These are phyloP conservation scores for Halesus radiatus DNA, from an alignment of 1,140 invertebrate species.

Conservation along the genomic window DNA sequence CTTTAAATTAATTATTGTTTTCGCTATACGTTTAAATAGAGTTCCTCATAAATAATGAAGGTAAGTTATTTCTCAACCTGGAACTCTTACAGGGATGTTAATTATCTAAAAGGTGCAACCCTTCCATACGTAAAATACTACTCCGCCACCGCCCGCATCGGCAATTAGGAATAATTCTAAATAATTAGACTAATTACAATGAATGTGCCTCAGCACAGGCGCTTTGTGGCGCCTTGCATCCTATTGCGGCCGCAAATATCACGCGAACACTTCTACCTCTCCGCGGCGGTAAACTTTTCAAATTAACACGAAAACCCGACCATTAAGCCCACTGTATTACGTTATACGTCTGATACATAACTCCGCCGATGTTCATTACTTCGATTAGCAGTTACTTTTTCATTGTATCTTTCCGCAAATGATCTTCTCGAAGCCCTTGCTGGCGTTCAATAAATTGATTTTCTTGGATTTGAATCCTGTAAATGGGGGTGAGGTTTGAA, in stretches of 20 bases:
- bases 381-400: too few species aligned
- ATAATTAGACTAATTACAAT: constrained; percentile 54
- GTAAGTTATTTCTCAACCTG: too few species aligned
- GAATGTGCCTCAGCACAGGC: constrained; percentile 33
- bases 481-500: too few species aligned
- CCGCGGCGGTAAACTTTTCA: constrained; percentile 43
- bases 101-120: neutral
- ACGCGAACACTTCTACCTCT: neutral
- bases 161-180: constrained; percentile 49
- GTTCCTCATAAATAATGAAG: too few species aligned
- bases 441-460: too few species aligned
- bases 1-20: too few species aligned
- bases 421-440: too few species aligned
- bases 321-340: neutral
- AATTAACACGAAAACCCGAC: constrained; percentile 45
- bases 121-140: neutral
- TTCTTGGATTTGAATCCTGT: too few species aligned
- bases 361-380: neutral
- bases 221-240: neutral
- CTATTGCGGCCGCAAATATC: neutral
- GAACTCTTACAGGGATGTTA: neutral
- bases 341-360: neutral
- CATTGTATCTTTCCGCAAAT: too few species aligned
- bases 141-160: constrained; percentile 23
- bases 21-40: too few species aligned